Evolutionary conservation across 2,797 vertebrate genomes (phyloP).

Genomic region (Melanotaenia pygmaea): DNA sequence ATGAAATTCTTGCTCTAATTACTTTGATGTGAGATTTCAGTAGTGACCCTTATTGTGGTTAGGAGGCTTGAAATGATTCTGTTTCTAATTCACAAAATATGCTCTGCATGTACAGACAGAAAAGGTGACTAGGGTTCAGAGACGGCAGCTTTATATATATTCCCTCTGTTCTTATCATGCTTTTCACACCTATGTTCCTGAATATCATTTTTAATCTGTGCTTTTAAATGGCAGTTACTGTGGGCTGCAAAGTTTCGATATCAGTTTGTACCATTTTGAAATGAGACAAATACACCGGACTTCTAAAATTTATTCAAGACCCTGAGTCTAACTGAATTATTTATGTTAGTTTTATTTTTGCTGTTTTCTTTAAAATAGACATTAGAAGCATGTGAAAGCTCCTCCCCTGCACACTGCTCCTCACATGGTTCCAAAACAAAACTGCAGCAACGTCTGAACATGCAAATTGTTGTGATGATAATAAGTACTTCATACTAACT

Average conservation of each 20-base stretch:
- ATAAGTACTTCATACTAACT: constrained; percentile 67
- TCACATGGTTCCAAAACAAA: constrained; percentile 39
- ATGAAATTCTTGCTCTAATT: constrained; percentile 82
- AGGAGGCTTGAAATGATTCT: constrained; percentile 68
- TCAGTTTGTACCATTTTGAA: constrained; percentile 31
- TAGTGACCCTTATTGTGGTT: constrained; percentile 66
- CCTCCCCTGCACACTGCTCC: constrained; percentile 42
- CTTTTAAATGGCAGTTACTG: constrained; percentile 26
- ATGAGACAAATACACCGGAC: constrained; percentile 31
- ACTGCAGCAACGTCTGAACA: constrained; percentile 41
- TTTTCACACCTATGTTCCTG: constrained; percentile 40
- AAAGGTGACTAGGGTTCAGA: constrained; percentile 39
- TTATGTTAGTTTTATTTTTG: constrained; percentile 56
- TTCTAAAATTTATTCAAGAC: constrained; percentile 23
- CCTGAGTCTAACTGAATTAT: constrained; percentile 46
- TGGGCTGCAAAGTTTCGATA: constrained; percentile 41
- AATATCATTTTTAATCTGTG: constrained; percentile 38
- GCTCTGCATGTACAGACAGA: constrained; percentile 20
- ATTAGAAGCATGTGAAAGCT: constrained; percentile 41
- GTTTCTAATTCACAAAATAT: constrained; percentile 52
- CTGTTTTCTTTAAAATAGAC: constrained; percentile 42
- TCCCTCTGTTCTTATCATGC: constrained; percentile 25
- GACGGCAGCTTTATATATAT: constrained; percentile 23
- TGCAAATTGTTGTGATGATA: constrained; percentile 59
- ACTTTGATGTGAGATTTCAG: constrained; percentile 81